Base-by-base conservation (phyloP, 2,888 invertebrate species). In the Volucella bombylans region DNA sequence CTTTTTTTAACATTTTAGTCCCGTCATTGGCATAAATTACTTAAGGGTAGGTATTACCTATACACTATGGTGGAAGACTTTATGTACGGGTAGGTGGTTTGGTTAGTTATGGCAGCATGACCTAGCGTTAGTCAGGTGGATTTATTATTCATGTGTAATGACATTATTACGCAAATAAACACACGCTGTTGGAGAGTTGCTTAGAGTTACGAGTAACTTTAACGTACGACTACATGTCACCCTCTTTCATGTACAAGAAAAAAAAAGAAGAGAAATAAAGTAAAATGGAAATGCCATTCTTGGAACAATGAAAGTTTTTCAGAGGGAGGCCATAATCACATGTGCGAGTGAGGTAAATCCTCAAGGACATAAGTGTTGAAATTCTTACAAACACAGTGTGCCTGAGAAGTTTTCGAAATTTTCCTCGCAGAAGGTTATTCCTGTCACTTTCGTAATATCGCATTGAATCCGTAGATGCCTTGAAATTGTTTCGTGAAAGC, bases 81-180 rank as follows among this genome's bases (percentile, higher is more conserved):
- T 14, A 23, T 41, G 41, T 43, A 31, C 14, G 50, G 14, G 61
- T 18, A 38, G 54, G 39, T 55, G 18, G 6, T 14, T 10, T 43
- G 38, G 10, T 38, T 52, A 43, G 57, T 45, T 67, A 67, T 39
- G 47, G 43, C 45, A 73, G 41, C 38, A 78, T 77, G 65, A 61
- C 65, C 82, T 69, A 49, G 67, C 65, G 50, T 77, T 71, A 82
- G 78, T 72, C 62, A 59, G 79, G 79, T 83, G 73, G 79, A 83
- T 74, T 79, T 79, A 83, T 83, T 79, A 73, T 79, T 61, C 62
- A 64, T 64, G 52, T 80, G 74, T 74, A 76, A 85, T 72, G 74
- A 85, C 80, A 78, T 85, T 85, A 81, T 81, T 76, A 85, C 80
- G 83, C 81, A 85, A 83, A 83, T 83, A 79, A 83, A 83, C 79